Evolutionary conservation across 2,797 vertebrate genomes (phyloP), one percentile per base, ranked within the genome.

Genomic region (Argentina silus): DNA sequence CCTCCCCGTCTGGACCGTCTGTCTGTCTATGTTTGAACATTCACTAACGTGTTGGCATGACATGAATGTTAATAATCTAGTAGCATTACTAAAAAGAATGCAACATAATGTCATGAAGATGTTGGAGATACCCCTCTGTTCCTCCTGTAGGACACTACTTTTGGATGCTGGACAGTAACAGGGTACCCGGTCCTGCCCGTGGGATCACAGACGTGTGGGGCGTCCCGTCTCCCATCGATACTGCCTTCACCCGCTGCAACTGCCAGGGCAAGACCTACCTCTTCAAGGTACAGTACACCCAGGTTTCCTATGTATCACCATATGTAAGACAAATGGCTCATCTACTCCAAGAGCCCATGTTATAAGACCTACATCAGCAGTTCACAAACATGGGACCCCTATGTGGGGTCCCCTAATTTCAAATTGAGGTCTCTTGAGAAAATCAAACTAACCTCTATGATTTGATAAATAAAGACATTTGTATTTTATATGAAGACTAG

Each of bases 261-360:
- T 99, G 98, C 77, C 94, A 96, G 27, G 95, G 96, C 3, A 98
- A 98, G 85, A 98, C 96, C 2, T 99, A 98, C 92, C 96, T 99
- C 85, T 94, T 99, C 73, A 98, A 95, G 95, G 98, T 98, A 85
- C 42, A n/a, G 11, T 9, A 15, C 42, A 15, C 5, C 19, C 2
- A 11, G 14, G 17, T 43, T 17, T 74, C 19, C 17, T 15, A 61
- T 63, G 59, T 63, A 50, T 50, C 17, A 47, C 36, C 36, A 42
- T 43, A 43, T 1, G 15, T 9, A 14, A n/a, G 12, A n/a, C 8
- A 55, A 60, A 47, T 70, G 42, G 10, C 45, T 23, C 44, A 1
- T 48, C 47, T 12, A 48, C 9, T 48, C 36, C 6, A 14, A 19
- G 10, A 36, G 27, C 27, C 27, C 27, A n/a, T n/a, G n/a, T n/a